Conservation (phyloP, 2,888 invertebrate species). For the Cerastis leucographa region DNA sequence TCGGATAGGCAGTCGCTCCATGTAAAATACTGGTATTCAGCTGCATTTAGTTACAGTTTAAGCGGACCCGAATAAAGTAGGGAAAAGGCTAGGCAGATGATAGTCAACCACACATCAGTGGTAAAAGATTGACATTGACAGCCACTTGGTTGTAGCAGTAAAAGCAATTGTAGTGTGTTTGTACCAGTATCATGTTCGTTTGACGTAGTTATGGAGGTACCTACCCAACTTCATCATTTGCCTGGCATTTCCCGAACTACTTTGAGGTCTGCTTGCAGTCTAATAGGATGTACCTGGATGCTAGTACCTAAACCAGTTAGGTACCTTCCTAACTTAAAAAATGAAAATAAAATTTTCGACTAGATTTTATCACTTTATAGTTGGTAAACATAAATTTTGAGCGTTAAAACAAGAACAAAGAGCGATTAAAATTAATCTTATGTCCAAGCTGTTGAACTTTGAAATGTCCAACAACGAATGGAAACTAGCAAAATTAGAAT, state of each 20-base stretch:
- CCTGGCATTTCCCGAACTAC: neutral
- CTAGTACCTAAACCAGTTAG: neutral
- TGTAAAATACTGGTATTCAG: no score
- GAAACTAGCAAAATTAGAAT: slow-evolving; percentile 45
- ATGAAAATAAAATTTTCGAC: neutral
- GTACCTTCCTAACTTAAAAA: neutral
- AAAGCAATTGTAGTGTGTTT: neutral
- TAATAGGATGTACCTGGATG: neutral
- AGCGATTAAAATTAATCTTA: slow-evolving; percentile 19
- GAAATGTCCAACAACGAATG: slow-evolving; percentile 38
- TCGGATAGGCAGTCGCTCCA: no score
- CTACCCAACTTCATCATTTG: no score
- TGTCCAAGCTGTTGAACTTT: slow-evolving; percentile 49
- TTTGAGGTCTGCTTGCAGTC: neutral
- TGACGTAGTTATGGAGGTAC: no score
- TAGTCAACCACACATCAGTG: neutral
- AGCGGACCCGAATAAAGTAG: no score
- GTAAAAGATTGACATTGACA: neutral
- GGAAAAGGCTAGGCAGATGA: no score
- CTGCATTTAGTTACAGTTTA: no score
- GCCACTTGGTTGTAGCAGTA: neutral
- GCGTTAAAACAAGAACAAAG: slow-evolving; percentile 32
- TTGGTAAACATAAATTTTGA: neutral
- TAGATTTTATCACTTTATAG: neutral
- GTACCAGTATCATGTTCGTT: neutral